Conservation (phyloP, 30 jellyfish, hydroid and myxozoan genomes). For the Hydractinia echinata region DNA sequence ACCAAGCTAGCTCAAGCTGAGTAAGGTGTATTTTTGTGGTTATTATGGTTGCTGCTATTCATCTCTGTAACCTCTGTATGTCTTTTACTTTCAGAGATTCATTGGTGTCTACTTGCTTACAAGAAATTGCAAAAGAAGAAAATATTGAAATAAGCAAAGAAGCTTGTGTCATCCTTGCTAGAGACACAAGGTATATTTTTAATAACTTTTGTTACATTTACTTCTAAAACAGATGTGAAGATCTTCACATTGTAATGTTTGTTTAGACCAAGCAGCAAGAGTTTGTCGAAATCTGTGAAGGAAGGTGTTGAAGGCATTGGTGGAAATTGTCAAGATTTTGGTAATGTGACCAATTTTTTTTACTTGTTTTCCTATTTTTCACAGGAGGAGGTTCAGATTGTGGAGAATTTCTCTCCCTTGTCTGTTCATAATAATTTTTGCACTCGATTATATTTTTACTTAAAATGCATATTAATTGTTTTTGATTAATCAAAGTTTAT, state of each 20-base stretch:
- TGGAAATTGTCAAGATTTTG: slow-evolving; percentile 56
- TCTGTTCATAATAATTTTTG: too few species aligned
- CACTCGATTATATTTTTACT: too few species aligned
- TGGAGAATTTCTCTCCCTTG: too few species aligned
- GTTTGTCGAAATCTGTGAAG: slow-evolving; percentile 36
- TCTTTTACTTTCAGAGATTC: slow-evolving; percentile 42
- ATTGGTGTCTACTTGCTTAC: slow-evolving; percentile 30
- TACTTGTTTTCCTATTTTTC: too few species aligned
- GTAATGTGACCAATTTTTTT: slow-evolving; percentile 9
- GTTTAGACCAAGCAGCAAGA: slow-evolving; percentile 73
- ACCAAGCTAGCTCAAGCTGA: slow-evolving; percentile 69
- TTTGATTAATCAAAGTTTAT: background rate
- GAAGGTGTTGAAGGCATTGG: slow-evolving; percentile 63
- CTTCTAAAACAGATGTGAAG: background rate
- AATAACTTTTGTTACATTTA: background rate
- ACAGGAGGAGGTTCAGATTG: too few species aligned
- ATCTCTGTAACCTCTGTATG: background rate
- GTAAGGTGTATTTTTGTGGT: slow-evolving; percentile 24
- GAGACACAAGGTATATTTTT: slow-evolving; percentile 73
- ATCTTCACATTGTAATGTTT: background rate
- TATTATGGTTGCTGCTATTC: background rate
- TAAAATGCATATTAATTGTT: background rate
- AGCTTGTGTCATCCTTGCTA: slow-evolving; percentile 66
- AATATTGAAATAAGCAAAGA: slow-evolving; percentile 37
- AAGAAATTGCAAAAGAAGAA: slow-evolving; percentile 33